Percentiles rank a stretch among this genome's conserved stretches.
Conservation (phyloP, 2,888 invertebrate species). For the Microplitis deprimator region DNA sequence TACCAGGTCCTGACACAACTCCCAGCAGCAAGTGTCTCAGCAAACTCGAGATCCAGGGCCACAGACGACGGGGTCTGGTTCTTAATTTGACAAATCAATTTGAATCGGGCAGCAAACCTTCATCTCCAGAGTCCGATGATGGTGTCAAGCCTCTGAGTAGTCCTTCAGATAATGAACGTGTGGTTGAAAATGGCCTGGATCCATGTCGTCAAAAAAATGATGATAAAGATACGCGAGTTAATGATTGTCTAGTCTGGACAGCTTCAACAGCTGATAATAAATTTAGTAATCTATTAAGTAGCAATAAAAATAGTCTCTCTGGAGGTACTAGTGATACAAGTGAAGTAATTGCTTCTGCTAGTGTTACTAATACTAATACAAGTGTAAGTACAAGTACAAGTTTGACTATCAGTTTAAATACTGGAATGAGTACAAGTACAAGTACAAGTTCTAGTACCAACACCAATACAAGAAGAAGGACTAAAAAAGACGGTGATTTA, state of each 20-base stretch:
- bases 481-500: conserved; percentile 75
- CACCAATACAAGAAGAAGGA: conserved; percentile 58
- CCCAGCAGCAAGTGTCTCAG: conserved; percentile 78
- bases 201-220: not conserved
- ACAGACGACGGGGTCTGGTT: conserved; percentile 72
- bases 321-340: conserved; percentile 44
- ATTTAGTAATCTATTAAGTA: conserved; percentile 62
- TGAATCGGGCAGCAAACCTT: conserved; percentile 72
- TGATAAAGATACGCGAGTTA: conserved; percentile 22
- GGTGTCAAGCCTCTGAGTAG: conserved; percentile 42
- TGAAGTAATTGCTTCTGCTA: no score
- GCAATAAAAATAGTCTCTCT: conserved; percentile 60
- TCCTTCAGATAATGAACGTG: conserved; percentile 45
- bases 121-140: conserved; percentile 64
- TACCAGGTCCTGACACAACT: conserved; percentile 77
- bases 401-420: not conserved
- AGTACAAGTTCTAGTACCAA: conserved; percentile 40
- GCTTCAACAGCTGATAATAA: conserved; percentile 69
- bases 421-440: conserved; percentile 41
- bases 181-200: conserved; percentile 46
- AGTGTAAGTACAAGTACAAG: no score
- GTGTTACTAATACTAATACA: no score
- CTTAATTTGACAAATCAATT: conserved; percentile 75
- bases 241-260: conserved; percentile 73
- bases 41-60: conserved; percentile 78